Evolutionary conservation across 2,113 vertebrate genomes (phyloP).

Genomic region (Gambusia holbrooki): DNA sequence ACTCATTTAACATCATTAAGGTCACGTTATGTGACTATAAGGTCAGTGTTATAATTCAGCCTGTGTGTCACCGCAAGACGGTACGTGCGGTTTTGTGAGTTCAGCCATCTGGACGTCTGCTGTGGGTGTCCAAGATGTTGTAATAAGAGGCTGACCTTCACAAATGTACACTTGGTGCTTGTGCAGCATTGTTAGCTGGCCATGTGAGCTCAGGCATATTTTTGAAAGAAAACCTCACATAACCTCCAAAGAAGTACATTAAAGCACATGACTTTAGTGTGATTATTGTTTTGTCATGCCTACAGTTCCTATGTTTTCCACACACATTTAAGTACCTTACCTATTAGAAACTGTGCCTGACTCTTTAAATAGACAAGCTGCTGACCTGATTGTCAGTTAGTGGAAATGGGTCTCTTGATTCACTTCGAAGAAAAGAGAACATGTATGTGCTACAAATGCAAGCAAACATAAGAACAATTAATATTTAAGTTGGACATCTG

Average conservation of each 20-base stretch:
- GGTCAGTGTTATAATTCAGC: slow-evolving; percentile 21
- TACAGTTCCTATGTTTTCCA: slow-evolving; percentile 7
- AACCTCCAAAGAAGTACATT: slow-evolving; percentile 24
- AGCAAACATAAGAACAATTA: slow-evolving; percentile 19
- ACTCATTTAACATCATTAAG: slow-evolving; percentile 30
- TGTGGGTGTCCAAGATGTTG: slow-evolving; percentile 31
- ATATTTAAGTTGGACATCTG: background rate
- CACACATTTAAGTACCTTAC: slow-evolving; percentile 20
- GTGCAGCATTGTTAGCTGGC: slow-evolving; percentile 13
- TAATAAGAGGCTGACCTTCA: slow-evolving; percentile 56
- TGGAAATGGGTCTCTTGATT: slow-evolving; percentile 51
- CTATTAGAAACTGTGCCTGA: slow-evolving; percentile 45
- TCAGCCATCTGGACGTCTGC: slow-evolving; percentile 33
- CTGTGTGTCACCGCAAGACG: slow-evolving; percentile 12
- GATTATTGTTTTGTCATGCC: background rate
- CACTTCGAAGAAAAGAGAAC: slow-evolving; percentile 16
- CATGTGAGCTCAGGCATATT: slow-evolving; percentile 46
- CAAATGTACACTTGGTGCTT: slow-evolving; percentile 31
- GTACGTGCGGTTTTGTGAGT: slow-evolving; percentile 1
- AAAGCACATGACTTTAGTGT: slow-evolving; percentile 9
- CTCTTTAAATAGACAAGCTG: slow-evolving; percentile 72
- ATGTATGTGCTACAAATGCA: slow-evolving; percentile 22
- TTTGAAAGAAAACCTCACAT: slow-evolving; percentile 37
- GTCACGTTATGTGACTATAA: slow-evolving; percentile 24
- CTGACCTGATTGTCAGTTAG: slow-evolving; percentile 77